Percentiles rank a stretch among this genome's conserved stretches.
These are phyloP conservation scores for Hylaea fasciaria DNA, from an alignment of 2,888 invertebrate species.

Conservation along the genomic window DNA sequence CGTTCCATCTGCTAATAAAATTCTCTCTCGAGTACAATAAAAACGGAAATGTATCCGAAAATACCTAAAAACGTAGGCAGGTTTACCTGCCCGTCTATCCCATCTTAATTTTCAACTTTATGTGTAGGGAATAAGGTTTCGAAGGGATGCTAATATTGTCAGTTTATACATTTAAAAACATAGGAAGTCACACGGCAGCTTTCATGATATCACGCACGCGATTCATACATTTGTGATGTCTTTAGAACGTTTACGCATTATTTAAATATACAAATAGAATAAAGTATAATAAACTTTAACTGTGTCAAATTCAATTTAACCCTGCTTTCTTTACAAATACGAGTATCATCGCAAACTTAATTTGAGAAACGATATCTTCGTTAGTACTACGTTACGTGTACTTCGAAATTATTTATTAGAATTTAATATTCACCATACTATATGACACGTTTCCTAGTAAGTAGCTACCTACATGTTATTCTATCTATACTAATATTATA, in stretches of 20 bases:
- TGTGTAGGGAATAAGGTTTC: neutral
- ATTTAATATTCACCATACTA: no score
- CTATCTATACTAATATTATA: no score
- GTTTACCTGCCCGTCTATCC: neutral
- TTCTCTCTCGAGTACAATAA: constrained; percentile 27
- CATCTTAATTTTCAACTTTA: constrained; percentile 13
- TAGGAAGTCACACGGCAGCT: neutral
- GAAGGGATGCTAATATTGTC: neutral
- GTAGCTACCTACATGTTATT: no score
- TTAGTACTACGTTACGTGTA: no score
- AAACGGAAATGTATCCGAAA: constrained; percentile 16
- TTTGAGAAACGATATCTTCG: no score
- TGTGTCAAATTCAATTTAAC: no score
- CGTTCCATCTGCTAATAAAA: constrained; percentile 28
- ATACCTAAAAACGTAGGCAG: constrained; percentile 3
- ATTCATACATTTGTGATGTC: neutral
- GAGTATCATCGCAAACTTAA: no score
- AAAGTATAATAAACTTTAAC: no score
- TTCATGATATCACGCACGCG: neutral
- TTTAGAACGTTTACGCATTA: neutral
- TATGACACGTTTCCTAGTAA: no score
- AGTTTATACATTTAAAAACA: neutral
- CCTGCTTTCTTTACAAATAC: no score
- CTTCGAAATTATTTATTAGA: no score
- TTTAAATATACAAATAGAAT: no score